Evolutionary conservation across 2,888 invertebrate species (phyloP).

Genomic region (Biston stratarius): DNA sequence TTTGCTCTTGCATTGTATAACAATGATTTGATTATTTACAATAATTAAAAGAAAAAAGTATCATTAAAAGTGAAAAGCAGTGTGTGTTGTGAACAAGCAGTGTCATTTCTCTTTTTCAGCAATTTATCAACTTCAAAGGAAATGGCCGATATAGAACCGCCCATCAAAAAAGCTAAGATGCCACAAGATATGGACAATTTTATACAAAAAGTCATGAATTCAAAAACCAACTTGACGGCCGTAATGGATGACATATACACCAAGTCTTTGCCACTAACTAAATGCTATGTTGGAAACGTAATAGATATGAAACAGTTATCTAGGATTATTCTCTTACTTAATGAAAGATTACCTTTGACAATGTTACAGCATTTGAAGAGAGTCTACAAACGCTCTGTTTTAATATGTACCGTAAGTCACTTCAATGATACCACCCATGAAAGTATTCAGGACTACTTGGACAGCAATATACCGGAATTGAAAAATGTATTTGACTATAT

Average conservation of each 20-base stretch:
- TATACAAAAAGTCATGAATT: conserved; percentile 55
- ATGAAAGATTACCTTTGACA: conserved; percentile 86
- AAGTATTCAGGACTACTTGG: conserved; percentile 73
- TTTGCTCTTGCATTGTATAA: too few species aligned
- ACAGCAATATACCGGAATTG: conserved; percentile 77
- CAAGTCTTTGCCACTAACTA: conserved; percentile 77
- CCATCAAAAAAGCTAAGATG: conserved; percentile 60
- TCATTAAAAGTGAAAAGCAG: conserved; percentile 33
- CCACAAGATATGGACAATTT: conserved; percentile 53
- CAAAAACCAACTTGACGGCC: conserved; percentile 70
- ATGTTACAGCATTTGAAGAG: conserved; percentile 91
- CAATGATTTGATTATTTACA: too few species aligned
- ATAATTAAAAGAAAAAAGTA: too few species aligned
- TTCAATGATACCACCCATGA: conserved; percentile 60
- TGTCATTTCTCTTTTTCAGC: conserved; percentile 76
- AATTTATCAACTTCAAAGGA: conserved; percentile 16
- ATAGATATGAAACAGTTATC: conserved; percentile 88
- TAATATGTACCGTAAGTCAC: conserved; percentile 78
- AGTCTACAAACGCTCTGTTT: conserved; percentile 86
- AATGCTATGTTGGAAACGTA: conserved; percentile 88
- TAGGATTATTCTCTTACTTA: conserved; percentile 86
- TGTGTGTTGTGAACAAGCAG: conserved; percentile 63
- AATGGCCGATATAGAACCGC: conserved; percentile 56
- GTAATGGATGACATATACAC: conserved; percentile 85
- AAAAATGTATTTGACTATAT: conserved; percentile 81